Evolutionary conservation across 2,888 invertebrate species (phyloP).

Genomic region (Odontothrips loti): DNA sequence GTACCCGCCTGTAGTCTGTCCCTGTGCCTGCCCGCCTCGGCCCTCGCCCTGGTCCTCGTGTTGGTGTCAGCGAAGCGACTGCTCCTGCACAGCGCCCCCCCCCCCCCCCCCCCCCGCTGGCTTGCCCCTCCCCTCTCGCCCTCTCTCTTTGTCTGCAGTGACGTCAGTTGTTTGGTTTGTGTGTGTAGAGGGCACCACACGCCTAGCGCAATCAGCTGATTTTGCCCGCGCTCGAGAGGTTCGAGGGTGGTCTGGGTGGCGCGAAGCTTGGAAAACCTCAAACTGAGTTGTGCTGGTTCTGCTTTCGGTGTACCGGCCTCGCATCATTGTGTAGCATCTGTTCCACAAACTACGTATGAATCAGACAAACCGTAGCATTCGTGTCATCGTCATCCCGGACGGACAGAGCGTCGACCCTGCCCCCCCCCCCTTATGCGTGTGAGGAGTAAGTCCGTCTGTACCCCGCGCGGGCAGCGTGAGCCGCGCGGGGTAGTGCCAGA

Average conservation of each 20-base stretch:
- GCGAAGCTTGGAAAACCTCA: no score
- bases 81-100: background rate
- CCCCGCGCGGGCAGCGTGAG: background rate
- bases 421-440: no score
- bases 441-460: no score
- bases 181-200: background rate
- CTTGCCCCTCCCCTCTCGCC: background rate
- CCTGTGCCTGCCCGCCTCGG: background rate
- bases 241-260: background rate
- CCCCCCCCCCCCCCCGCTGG: background rate
- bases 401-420: no score
- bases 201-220: background rate
- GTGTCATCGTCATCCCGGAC: no score
- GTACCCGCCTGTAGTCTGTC: no score
- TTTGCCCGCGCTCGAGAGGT: background rate
- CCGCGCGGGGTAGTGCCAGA: no score
- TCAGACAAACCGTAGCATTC: no score
- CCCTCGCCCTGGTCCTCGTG: background rate
- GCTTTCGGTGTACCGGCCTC: no score
- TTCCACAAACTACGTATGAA: no score
- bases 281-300: no score
- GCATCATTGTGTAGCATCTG: no score
- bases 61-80: background rate
- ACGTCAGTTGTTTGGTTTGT: slow-evolving; percentile 13
- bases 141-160: background rate